These are phyloP conservation scores for Pollenia griseotomentosa DNA, from an alignment of 2,888 invertebrate genomes.

Conservation along the genomic window DNA sequence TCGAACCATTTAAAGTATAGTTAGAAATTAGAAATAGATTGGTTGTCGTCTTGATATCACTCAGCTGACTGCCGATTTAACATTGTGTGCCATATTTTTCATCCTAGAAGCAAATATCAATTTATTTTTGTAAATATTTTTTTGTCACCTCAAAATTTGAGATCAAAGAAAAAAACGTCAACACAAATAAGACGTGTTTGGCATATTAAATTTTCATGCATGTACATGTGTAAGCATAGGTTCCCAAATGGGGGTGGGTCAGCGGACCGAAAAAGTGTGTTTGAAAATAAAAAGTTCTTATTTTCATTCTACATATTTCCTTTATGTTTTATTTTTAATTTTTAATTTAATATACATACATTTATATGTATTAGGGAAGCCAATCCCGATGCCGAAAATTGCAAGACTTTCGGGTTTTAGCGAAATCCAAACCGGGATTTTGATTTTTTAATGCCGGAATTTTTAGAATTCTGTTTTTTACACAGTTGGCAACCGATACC, in stretches of 20 bases:
- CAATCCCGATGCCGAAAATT: too few relatives aligned
- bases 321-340: too few relatives aligned
- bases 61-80: slow-evolving; percentile 20
- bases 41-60: slow-evolving; percentile 10
- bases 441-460: too few relatives aligned
- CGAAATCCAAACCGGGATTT: too few relatives aligned
- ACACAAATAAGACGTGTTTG: slow-evolving; percentile 56
- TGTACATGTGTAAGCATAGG: not conserved
- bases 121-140: slow-evolving; percentile 45
- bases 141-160: slow-evolving; percentile 53
- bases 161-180: slow-evolving; percentile 34
- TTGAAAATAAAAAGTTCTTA: too few relatives aligned
- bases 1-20: not conserved
- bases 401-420: too few relatives aligned
- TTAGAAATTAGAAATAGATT: not conserved
- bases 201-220: slow-evolving; percentile 44
- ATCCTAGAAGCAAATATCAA: slow-evolving; percentile 10
- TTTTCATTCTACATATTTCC: too few relatives aligned
- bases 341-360: too few relatives aligned
- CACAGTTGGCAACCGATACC: too few relatives aligned
- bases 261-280: too few relatives aligned
- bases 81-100: slow-evolving; percentile 42
- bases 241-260: not conserved
- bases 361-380: not conserved
- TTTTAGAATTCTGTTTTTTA: too few relatives aligned